Percentiles rank a stretch among this genome's conserved stretches.
Evolutionary conservation across 2,888 invertebrate species (phyloP).

Genomic region (Cremastinae sp.): DNA sequence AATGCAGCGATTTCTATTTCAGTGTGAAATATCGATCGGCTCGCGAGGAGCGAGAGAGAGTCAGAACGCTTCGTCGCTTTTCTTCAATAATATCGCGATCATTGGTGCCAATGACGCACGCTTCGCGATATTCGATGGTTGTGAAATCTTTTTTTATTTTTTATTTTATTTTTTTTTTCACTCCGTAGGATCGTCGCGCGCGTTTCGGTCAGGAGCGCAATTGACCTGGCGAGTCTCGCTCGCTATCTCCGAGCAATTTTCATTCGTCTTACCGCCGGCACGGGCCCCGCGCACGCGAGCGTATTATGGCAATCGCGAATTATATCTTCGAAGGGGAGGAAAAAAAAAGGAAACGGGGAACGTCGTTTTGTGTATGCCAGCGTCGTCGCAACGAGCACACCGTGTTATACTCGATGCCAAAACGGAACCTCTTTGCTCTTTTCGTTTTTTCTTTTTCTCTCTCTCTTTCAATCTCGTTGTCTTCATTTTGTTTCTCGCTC

Average conservation of each 20-base stretch:
- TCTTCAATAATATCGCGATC: too few relatives aligned
- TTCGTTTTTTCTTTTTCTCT: background rate
- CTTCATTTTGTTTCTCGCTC: too few relatives aligned
- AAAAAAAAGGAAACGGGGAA: background rate
- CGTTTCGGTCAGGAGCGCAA: background rate
- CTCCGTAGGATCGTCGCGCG: too few relatives aligned
- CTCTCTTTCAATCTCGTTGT: too few relatives aligned
- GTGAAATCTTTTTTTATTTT: too few relatives aligned
- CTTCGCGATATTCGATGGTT: too few relatives aligned
- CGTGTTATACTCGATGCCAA: constrained; percentile 53
- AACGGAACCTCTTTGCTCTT: constrained; percentile 45
- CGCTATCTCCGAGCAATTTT: background rate
- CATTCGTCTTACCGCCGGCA: constrained; percentile 22
- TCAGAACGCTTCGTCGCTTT: too few relatives aligned
- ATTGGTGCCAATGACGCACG: too few relatives aligned
- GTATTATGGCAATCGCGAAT: constrained; percentile 51
- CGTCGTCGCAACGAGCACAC: constrained; percentile 45
- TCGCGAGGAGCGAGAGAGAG: too few relatives aligned
- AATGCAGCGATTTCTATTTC: background rate
- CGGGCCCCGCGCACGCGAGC: constrained; percentile 3
- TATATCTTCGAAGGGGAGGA: constrained; percentile 37
- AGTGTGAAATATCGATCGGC: background rate
- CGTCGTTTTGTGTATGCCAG: constrained; percentile 35
- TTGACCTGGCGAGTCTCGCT: constrained; percentile 23
- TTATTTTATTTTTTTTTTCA: too few relatives aligned